These are phyloP conservation scores for Pelusios castaneus DNA, from an alignment of 2,113 vertebrate species.

Conservation along the genomic window DNA sequence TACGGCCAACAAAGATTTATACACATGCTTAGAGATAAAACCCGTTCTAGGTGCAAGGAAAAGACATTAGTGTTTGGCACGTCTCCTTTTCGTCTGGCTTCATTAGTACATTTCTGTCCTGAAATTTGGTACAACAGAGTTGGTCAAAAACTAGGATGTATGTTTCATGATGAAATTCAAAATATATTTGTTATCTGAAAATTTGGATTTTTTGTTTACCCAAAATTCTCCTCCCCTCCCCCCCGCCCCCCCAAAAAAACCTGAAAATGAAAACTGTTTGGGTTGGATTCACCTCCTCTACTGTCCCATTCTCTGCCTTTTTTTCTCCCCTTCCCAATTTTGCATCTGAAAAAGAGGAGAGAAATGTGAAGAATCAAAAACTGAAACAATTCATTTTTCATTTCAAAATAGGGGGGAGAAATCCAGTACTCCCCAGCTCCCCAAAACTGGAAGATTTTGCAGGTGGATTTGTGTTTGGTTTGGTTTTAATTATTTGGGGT, in stretches of 20 bases:
- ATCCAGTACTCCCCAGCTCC: not conserved
- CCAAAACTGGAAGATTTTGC: not conserved
- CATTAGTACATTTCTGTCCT: not conserved
- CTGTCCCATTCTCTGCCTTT: not conserved
- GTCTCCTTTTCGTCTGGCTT: not conserved
- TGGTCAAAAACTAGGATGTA: not conserved
- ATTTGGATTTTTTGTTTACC: too few species aligned
- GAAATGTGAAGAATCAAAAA: not conserved
- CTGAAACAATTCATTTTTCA: not conserved
- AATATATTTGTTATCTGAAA: not conserved
- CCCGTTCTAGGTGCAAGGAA: not conserved
- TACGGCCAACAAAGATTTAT: not conserved
- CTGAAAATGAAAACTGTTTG: not conserved
- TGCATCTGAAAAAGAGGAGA: not conserved
- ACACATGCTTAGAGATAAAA: not conserved
- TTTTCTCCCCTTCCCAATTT: accelerated
- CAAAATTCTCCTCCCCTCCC: not conserved
- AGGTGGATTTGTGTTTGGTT: not conserved
- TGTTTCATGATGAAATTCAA: not conserved
- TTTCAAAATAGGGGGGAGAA: not conserved
- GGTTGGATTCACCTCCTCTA: not conserved
- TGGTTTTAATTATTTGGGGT: not conserved
- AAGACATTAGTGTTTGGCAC: not conserved
- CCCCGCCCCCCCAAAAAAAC: too few species aligned
- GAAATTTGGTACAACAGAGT: not conserved